phyloP scores from a whole-genome alignment of 1,140 invertebrate genomes.

The Drosophila subobscura region DNA sequence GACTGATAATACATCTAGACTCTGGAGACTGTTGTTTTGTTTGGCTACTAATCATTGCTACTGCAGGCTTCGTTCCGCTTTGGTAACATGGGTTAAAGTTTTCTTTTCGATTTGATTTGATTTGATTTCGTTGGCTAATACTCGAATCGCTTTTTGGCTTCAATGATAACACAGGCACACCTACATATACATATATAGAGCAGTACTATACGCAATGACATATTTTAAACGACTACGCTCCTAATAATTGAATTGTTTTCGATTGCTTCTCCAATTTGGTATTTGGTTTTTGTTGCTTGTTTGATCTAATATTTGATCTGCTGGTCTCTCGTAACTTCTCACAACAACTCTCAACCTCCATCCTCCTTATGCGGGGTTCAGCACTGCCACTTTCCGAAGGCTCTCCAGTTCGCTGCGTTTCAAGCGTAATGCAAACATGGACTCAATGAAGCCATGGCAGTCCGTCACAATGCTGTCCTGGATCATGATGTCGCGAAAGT shows the following conservation, averaged over 20 bases:
- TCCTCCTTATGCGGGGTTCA: slow-evolving; percentile 73
- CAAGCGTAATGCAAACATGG: slow-evolving; percentile 89
- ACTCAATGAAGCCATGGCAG: slow-evolving; percentile 91
- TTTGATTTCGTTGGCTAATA: slow-evolving; percentile 61
- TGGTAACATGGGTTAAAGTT: slow-evolving; percentile 49
- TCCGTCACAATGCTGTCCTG: slow-evolving; percentile 87
- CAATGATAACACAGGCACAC: slow-evolving; percentile 48
- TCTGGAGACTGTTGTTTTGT: slow-evolving; percentile 36
- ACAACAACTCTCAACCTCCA: not conserved
- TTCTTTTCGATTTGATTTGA: slow-evolving; percentile 14
- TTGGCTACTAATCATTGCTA: slow-evolving; percentile 66
- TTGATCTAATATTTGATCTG: slow-evolving; percentile 39
- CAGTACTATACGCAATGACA: slow-evolving; percentile 52
- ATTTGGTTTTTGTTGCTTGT: slow-evolving; percentile 48
- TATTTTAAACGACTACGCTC: slow-evolving; percentile 58
- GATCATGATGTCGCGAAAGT: slow-evolving; percentile 88
- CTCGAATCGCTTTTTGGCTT: slow-evolving; percentile 60
- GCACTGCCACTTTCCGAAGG: slow-evolving; percentile 84
- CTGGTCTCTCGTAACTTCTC: slow-evolving; percentile 22
- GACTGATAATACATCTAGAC: slow-evolving; percentile 26
- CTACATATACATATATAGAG: slow-evolving; percentile 26
- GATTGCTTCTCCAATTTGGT: slow-evolving; percentile 69
- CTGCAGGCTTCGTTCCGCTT: slow-evolving; percentile 47
- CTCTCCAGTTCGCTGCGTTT: slow-evolving; percentile 86
- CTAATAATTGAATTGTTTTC: slow-evolving; percentile 78